These are phyloP conservation scores for Heteronetta atricapilla DNA, from an alignment of 2,113 vertebrate species.

Conservation along the genomic window DNA sequence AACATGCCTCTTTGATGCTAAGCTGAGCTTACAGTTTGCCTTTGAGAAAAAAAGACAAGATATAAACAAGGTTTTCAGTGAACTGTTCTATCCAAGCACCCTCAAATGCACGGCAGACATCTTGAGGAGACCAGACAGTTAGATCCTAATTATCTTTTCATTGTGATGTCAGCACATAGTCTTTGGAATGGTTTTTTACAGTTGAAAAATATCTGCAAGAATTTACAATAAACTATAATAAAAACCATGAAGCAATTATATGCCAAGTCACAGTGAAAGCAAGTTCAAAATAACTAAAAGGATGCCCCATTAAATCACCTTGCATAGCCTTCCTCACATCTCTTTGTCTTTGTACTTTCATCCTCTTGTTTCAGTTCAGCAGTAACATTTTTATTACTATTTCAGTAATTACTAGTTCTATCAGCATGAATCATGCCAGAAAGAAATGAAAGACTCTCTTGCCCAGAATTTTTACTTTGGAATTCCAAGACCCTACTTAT, in stretches of 20 bases:
- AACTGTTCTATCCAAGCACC: background rate
- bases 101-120: background rate
- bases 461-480: background rate
- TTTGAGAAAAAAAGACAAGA: background rate
- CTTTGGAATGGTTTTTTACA: conserved; percentile 21
- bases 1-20: background rate
- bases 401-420: background rate
- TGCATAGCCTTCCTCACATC: background rate
- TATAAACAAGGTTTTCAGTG: background rate
- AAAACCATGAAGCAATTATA: background rate
- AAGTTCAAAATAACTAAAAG: background rate
- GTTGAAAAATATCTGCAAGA: background rate
- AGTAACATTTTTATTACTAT: background rate
- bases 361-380: background rate
- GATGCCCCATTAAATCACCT: background rate
- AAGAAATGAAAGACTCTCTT: background rate
- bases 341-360: background rate
- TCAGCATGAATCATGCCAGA: background rate
- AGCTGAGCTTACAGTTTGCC: background rate
- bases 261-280: background rate
- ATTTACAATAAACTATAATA: background rate
- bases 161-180: background rate
- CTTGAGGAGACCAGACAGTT: background rate
- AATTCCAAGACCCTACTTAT: background rate
- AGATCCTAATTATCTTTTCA: conserved; percentile 18